These are phyloP conservation scores for Phrynosoma blainvillii DNA, from an alignment of 2,113 vertebrate genomes.

Conservation along the genomic window DNA sequence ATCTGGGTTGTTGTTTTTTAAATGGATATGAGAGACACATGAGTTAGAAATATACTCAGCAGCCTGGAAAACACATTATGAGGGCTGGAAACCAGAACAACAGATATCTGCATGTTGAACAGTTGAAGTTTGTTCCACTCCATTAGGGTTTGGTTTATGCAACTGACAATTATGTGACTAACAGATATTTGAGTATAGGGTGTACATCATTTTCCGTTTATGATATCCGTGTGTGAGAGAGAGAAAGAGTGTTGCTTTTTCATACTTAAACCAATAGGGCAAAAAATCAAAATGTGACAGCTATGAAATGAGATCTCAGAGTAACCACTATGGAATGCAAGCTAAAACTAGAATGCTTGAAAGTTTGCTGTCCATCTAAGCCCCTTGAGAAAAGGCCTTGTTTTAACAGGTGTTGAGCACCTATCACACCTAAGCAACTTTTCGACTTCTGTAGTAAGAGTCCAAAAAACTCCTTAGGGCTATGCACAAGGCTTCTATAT, in stretches of 20 bases:
- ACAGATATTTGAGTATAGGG: conserved; percentile 53
- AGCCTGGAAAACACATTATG: conserved; percentile 66
- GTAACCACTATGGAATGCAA: conserved; percentile 46
- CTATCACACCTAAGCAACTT: background rate
- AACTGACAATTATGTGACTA: conserved; percentile 64
- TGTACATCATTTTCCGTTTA: conserved; percentile 66
- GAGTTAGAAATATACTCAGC: conserved; percentile 55
- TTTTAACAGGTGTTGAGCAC: conserved; percentile 27
- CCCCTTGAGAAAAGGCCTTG: background rate
- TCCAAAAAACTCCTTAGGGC: background rate
- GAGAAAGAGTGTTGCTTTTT: conserved; percentile 1
- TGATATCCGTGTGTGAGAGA: conserved; percentile 31
- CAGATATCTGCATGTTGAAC: conserved; percentile 57
- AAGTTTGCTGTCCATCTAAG: conserved; percentile 13
- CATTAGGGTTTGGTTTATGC: conserved; percentile 54
- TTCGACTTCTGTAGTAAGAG: background rate
- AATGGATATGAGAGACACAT: conserved; percentile 62
- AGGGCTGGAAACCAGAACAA: conserved; percentile 55
- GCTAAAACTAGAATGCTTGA: conserved; percentile 42
- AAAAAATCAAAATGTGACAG: conserved; percentile 56
- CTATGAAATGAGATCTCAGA: conserved; percentile 52
- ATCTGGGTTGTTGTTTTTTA: background rate
- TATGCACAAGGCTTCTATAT: background rate
- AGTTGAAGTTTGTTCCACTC: conserved; percentile 69
- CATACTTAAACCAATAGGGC: conserved; percentile 33